Percentiles rank a stretch among this genome's conserved stretches.
Conservation (phyloP, 2,888 invertebrate genomes). For the Alsophila aescularia region DNA sequence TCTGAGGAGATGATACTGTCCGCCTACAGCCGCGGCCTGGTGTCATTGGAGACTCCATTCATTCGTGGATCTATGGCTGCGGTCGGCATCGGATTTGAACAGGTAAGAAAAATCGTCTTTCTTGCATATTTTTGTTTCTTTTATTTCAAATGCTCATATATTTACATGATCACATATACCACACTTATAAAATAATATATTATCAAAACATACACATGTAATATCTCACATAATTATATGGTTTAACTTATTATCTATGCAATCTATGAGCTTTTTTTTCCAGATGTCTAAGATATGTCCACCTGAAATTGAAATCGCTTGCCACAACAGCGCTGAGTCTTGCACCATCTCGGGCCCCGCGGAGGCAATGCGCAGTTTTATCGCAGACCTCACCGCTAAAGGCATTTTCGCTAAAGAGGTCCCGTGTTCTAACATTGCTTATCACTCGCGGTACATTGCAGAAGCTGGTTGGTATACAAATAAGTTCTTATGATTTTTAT, state of each 20-base stretch:
- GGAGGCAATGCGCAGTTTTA: constrained; percentile 83
- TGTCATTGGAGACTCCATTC: constrained; percentile 86
- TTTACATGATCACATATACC: no score
- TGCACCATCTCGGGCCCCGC: constrained; percentile 90
- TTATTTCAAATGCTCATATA: background rate
- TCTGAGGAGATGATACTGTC: constrained; percentile 91
- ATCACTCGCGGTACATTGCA: constrained; percentile 91
- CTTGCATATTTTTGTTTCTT: no score
- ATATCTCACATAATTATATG: background rate
- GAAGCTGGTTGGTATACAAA: constrained; percentile 67
- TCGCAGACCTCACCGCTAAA: constrained; percentile 60
- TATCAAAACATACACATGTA: background rate
- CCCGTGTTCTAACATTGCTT: constrained; percentile 90
- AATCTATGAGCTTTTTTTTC: background rate
- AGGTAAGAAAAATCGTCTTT: constrained; percentile 55
- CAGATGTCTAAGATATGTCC: constrained; percentile 60
- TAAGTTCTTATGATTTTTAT: background rate
- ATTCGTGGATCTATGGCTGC: constrained; percentile 94
- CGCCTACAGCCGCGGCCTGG: constrained; percentile 90
- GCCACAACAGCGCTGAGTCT: constrained; percentile 89
- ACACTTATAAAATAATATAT: no score
- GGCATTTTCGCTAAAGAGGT: constrained; percentile 54
- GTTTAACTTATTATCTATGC: no score
- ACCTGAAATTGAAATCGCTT: constrained; percentile 84
- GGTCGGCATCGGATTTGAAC: constrained; percentile 85